Conservation (phyloP, 2,113 vertebrate species). For the Caranx ignobilis region DNA sequence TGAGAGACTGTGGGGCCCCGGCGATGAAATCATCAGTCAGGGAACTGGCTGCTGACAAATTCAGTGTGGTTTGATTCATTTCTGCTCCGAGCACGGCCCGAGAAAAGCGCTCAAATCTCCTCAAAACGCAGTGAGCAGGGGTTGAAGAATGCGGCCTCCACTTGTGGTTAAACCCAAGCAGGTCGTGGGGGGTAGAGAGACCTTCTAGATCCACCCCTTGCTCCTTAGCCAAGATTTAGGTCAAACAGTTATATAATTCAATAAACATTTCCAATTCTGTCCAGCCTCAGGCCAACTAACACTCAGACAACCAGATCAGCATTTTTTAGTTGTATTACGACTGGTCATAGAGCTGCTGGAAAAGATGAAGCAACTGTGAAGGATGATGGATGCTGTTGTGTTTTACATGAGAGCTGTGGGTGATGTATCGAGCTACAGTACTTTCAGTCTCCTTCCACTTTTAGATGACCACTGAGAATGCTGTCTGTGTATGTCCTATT, state of each 20-base stretch:
- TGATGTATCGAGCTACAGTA: not conserved
- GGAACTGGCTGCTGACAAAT: slow-evolving; percentile 50
- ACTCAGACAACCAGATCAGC: slow-evolving; percentile 49
- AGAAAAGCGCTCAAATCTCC: slow-evolving; percentile 60
- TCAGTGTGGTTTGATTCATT: slow-evolving; percentile 59
- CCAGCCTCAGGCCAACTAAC: slow-evolving; percentile 46
- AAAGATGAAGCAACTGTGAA: slow-evolving; percentile 10
- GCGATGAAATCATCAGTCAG: slow-evolving; percentile 63
- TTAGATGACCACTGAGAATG: slow-evolving; percentile 33
- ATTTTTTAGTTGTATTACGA: slow-evolving; percentile 43
- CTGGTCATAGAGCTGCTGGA: slow-evolving; percentile 40
- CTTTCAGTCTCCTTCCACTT: not conserved
- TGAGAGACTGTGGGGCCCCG: slow-evolving; percentile 24
- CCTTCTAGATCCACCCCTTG: slow-evolving; percentile 56
- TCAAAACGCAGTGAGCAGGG: slow-evolving; percentile 52
- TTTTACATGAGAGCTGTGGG: slow-evolving; percentile 6
- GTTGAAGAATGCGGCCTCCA: slow-evolving; percentile 73
- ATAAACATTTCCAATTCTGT: slow-evolving; percentile 75
- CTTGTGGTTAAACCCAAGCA: slow-evolving; percentile 62
- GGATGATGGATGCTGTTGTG: slow-evolving; percentile 7
- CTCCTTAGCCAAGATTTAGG: slow-evolving; percentile 68
- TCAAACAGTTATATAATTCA: slow-evolving; percentile 79
- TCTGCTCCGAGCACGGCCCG: slow-evolving; percentile 37
- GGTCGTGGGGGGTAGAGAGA: slow-evolving; percentile 68
- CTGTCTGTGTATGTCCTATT: slow-evolving; percentile 33